Percentiles rank a stretch among this genome's conserved stretches.
These are phyloP conservation scores for Helicolenus hilgendorfi DNA, from an alignment of 2,797 vertebrate genomes.

Conservation along the genomic window DNA sequence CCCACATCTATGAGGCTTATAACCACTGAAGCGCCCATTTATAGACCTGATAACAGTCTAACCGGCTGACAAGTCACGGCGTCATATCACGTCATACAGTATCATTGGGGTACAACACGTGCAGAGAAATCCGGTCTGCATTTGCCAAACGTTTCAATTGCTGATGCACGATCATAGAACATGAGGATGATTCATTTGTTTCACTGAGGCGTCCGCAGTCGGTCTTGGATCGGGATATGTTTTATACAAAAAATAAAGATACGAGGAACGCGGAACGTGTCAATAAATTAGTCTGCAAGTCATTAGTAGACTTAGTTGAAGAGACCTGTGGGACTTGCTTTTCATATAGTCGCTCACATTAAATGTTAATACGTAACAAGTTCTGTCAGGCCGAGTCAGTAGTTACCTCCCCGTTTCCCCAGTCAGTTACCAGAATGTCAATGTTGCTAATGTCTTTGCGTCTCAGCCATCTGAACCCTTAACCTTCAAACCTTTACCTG, in stretches of 20 bases:
- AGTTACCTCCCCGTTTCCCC: no score
- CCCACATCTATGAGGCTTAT: no score
- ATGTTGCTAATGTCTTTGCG: no score
- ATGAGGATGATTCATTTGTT: not conserved
- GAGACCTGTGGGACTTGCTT: not conserved
- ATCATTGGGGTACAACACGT: not conserved
- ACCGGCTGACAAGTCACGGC: no score
- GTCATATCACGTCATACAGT: not conserved
- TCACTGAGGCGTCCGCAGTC: not conserved
- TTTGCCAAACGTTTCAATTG: not conserved
- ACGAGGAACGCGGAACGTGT: not conserved
- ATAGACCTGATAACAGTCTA: no score
- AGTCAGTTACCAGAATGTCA: no score
- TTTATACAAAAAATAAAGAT: not conserved
- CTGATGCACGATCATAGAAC: not conserved
- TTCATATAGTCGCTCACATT: not conserved
- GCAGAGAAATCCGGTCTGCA: not conserved
- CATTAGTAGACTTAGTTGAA: not conserved
- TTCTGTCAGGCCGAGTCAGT: no score
- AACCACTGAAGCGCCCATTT: no score
- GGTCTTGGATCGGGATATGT: no score
- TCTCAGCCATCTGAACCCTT: no score
- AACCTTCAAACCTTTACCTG: no score
- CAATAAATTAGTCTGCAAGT: not conserved
- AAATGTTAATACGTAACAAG: not conserved